Conservation (phyloP, 2,797 vertebrate species). For the Columba guinea region DNA sequence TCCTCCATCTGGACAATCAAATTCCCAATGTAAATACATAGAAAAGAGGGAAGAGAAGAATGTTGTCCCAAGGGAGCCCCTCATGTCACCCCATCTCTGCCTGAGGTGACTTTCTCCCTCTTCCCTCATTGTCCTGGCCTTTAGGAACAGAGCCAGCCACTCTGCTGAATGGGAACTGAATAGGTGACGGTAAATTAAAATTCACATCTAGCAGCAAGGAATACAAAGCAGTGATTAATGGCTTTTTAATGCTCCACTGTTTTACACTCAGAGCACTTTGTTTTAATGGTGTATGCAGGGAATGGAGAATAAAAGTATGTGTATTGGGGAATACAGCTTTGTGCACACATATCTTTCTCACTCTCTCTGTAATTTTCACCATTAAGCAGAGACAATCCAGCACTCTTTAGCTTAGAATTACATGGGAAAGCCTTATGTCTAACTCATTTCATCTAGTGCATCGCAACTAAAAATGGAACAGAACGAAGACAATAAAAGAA, state of each 20-base stretch:
- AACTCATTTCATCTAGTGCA: not conserved
- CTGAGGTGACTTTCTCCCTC: constrained; percentile 31
- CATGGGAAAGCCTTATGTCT: not conserved
- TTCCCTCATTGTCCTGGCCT: constrained; percentile 29
- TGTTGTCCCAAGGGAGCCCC: not conserved
- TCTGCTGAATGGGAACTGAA: constrained; percentile 15
- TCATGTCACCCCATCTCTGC: not conserved
- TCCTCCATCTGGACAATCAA: constrained; percentile 47
- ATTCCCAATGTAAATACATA: constrained; percentile 35
- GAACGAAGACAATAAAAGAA: constrained; percentile 55
- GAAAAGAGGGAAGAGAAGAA: constrained; percentile 28
- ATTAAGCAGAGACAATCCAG: not conserved
- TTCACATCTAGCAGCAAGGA: constrained; percentile 65
- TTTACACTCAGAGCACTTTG: constrained; percentile 35
- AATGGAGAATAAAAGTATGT: not conserved
- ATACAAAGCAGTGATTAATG: constrained; percentile 67
- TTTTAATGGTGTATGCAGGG: not conserved
- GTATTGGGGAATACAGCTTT: not conserved
- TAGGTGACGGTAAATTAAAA: constrained; percentile 69
- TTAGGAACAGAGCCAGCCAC: constrained; percentile 60
- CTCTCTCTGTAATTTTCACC: not conserved
- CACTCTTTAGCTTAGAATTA: not conserved
- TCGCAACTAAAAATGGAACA: not conserved
- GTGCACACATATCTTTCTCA: not conserved
- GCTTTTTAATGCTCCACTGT: constrained; percentile 39